Evolutionary conservation across 2,797 vertebrate species (phyloP), one percentile per base, ranked within the genome.

Genomic region (Enteromius afrohamiltoni): DNA sequence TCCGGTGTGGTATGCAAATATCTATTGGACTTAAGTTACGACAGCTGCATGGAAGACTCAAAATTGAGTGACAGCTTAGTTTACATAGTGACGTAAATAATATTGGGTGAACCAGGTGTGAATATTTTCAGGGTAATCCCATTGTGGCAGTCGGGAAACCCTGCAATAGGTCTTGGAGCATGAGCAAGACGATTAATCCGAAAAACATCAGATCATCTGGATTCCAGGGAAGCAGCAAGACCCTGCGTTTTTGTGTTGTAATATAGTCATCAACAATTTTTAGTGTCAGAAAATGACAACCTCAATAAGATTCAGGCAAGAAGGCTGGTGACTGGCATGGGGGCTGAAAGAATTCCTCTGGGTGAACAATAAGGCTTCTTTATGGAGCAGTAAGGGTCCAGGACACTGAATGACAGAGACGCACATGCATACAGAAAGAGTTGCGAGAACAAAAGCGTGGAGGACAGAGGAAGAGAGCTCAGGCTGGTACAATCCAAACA

Each of bases 401-500:
- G 13, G 74, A 42, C 34, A 21, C 68, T 70, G 40, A 83, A 71
- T 51, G 53, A 77, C 62, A 45, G 74, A 71, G 29, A 75, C 29
- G 58, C 34, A 51, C 19, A 79, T 49, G 51, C 45, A 71, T 37
- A 45, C 60, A 71, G 80, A 83, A 62, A 71, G 23, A 83, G 70
- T 58, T 69, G 81, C 55, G 34, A 55, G 67, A 85, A 86, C 40
- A 83, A 82, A 62, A 19, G 53, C 34, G 53, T 42, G 9, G 68
- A 60, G 68, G 37, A 75, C 64, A 68, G 68, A 78, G 53, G 79
- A 83, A 80, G 60, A 69, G 79, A n/a, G 77, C 84, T 77, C 82
- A 78, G 86, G 45, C 86, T 87, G 88, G 88, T 83, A 88, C 88
- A 69, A 77, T 71, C 16, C 49, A 64, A 83, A 88, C 86, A 88